Conservation (phyloP, 2,888 invertebrate species). For the Ennomos quercinarius region DNA sequence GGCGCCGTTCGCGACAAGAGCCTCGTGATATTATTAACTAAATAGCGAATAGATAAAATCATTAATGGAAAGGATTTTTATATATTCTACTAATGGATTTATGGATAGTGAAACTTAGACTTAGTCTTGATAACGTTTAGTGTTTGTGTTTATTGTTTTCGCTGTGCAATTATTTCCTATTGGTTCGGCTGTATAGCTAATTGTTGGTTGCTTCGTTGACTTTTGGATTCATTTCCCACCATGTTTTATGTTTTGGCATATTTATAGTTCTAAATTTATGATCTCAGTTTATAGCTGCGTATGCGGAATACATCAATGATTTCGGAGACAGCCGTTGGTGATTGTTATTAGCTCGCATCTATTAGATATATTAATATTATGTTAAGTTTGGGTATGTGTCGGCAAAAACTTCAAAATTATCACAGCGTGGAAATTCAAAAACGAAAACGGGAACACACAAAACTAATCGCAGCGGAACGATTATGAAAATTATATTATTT, state of each 20-base stretch:
- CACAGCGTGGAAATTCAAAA: slow-evolving; percentile 57
- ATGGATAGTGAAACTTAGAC: slow-evolving; percentile 81
- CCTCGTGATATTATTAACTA: slow-evolving; percentile 85
- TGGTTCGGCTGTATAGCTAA: slow-evolving; percentile 71
- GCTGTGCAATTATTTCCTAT: slow-evolving; percentile 79
- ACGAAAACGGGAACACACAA: slow-evolving; percentile 25
- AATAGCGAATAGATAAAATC: slow-evolving; percentile 84
- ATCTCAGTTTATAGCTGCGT: slow-evolving; percentile 81
- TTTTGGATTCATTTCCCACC: slow-evolving; percentile 59
- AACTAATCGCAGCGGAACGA: slow-evolving; percentile 69
- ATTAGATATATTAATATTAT: slow-evolving; percentile 56
- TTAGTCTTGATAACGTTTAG: slow-evolving; percentile 68
- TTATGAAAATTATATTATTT: slow-evolving; percentile 61
- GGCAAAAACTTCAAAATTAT: slow-evolving; percentile 61
- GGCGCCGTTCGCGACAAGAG: slow-evolving; percentile 69
- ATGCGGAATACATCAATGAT: slow-evolving; percentile 69
- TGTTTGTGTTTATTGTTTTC: slow-evolving; percentile 82
- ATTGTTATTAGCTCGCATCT: slow-evolving; percentile 73
- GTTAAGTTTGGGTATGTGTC: slow-evolving; percentile 81
- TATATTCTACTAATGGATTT: slow-evolving; percentile 85
- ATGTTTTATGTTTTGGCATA: slow-evolving; percentile 60
- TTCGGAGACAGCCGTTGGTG: slow-evolving; percentile 72
- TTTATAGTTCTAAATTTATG: slow-evolving; percentile 72
- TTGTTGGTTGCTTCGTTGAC: slow-evolving; percentile 72
- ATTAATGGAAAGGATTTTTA: slow-evolving; percentile 84